Conservation (phyloP, 2,888 invertebrate genomes). For the Drosophila fulvimacula region DNA sequence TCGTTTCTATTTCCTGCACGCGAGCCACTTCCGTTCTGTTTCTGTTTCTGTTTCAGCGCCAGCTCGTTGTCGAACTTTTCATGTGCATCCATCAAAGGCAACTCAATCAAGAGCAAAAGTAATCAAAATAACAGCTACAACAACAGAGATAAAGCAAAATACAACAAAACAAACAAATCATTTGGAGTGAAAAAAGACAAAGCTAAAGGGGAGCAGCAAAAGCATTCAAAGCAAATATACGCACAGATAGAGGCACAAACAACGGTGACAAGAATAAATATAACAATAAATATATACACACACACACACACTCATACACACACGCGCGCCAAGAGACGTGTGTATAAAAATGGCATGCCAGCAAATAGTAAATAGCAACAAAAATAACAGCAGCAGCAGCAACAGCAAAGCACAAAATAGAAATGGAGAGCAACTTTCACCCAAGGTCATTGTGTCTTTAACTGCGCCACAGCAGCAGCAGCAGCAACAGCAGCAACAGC, state of each 20-base stretch:
- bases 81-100: slow-evolving; percentile 60
- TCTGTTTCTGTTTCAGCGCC: slow-evolving; percentile 44
- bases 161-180: slow-evolving; percentile 57
- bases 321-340: neutral
- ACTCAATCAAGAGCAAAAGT: slow-evolving; percentile 75
- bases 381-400: slow-evolving; percentile 35
- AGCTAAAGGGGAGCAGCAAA: slow-evolving; percentile 47
- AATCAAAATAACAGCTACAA: slow-evolving; percentile 57
- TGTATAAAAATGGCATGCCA: slow-evolving; percentile 60
- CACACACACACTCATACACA: neutral
- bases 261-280: slow-evolving; percentile 57
- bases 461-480: slow-evolving; percentile 61
- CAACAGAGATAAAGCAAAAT: slow-evolving; percentile 37
- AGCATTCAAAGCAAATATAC: slow-evolving; percentile 35
- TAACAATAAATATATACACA: slow-evolving; percentile 56
- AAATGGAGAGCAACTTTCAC: slow-evolving; percentile 81
- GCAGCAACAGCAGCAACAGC: slow-evolving; percentile 24
- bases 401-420: slow-evolving; percentile 65
- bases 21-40: slow-evolving; percentile 70
- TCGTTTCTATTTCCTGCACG: slow-evolving; percentile 62
- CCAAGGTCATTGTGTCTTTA: slow-evolving; percentile 78
- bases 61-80: slow-evolving; percentile 23
- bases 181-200: slow-evolving; percentile 44
- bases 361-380: slow-evolving; percentile 34
- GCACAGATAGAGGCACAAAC: slow-evolving; percentile 23